Conservation (phyloP, 2,113 vertebrate species). For the Ranitomeya imitator region DNA sequence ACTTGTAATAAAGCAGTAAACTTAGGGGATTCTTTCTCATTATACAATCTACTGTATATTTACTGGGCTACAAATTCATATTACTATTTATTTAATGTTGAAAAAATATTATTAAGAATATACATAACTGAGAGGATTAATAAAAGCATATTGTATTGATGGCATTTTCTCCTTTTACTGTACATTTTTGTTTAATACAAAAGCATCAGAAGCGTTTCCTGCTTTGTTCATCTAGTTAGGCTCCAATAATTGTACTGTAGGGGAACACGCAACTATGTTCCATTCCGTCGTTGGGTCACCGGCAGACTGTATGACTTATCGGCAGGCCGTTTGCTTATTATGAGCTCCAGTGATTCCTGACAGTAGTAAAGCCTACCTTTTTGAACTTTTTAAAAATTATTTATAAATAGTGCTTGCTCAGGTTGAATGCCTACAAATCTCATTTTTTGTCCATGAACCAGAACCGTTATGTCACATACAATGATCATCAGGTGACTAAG, state of each 20-base stretch:
- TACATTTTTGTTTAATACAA: not conserved
- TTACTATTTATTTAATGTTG: conserved; percentile 35
- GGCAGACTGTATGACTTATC: conserved; percentile 30
- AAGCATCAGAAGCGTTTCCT: not conserved
- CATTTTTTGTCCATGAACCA: conserved; percentile 49
- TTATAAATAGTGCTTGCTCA: conserved; percentile 37
- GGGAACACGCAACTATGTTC: not conserved
- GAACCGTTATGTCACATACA: conserved; percentile 32
- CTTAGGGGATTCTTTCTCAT: not conserved
- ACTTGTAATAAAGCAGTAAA: conserved; percentile 34
- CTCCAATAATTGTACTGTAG: conserved; percentile 10
- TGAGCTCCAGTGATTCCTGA: conserved; percentile 44
- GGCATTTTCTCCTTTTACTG: not conserved
- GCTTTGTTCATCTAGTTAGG: conserved; percentile 23
- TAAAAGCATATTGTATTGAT: not conserved
- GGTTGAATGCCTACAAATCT: conserved; percentile 46
- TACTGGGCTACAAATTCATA: conserved; percentile 26
- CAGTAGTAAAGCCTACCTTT: conserved; percentile 39
- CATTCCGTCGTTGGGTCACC: conserved; percentile 13
- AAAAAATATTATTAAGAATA: conserved; percentile 12
- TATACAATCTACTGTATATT: conserved; percentile 35
- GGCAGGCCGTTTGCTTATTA: conserved; percentile 34
- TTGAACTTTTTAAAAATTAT: conserved; percentile 55
- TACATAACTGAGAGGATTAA: not conserved
- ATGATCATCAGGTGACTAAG: conserved; percentile 47